phyloP scores from a whole-genome alignment of 1,140 invertebrate species.

The Papilio helenus region DNA sequence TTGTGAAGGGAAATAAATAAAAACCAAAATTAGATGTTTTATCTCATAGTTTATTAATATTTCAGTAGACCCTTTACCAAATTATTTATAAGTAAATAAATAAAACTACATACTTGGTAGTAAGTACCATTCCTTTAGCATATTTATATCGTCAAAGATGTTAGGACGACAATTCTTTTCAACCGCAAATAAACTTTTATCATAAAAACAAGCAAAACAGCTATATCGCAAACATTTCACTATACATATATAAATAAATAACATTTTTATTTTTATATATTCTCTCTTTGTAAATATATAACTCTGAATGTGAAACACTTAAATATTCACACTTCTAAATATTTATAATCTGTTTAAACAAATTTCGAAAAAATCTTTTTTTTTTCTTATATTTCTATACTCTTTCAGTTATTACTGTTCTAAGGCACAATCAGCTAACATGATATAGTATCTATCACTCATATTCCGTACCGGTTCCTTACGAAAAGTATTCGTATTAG shows the following conservation, averaged over 20 bases:
- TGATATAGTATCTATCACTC: slow-evolving; percentile 77
- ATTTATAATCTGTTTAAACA: slow-evolving; percentile 54
- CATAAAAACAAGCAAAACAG: slow-evolving; percentile 79
- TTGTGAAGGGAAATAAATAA: slow-evolving; percentile 33
- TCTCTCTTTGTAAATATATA: slow-evolving; percentile 66
- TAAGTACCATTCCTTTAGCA: slow-evolving; percentile 73
- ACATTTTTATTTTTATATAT: slow-evolving; percentile 59
- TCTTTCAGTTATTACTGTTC: slow-evolving; percentile 69
- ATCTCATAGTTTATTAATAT: slow-evolving; percentile 80
- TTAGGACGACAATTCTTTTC: slow-evolving; percentile 60
- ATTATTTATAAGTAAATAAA: slow-evolving; percentile 80
- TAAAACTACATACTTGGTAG: slow-evolving; percentile 79
- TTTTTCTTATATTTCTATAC: slow-evolving; percentile 46
- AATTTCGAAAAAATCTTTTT: slow-evolving; percentile 64
- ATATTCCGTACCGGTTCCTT: slow-evolving; percentile 60
- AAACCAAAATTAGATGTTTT: slow-evolving; percentile 52
- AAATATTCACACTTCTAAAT: slow-evolving; percentile 70
- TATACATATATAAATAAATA: slow-evolving; percentile 69
- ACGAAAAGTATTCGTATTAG: slow-evolving; percentile 62
- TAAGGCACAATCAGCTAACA: slow-evolving; percentile 80
- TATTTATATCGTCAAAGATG: slow-evolving; percentile 66
- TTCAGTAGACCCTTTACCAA: slow-evolving; percentile 82
- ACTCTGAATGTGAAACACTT: slow-evolving; percentile 62
- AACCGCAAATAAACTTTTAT: slow-evolving; percentile 78
- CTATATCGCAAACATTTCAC: slow-evolving; percentile 72